Conservation (phyloP, 2,113 vertebrate genomes). For the Aepyceros melampus region DNA sequence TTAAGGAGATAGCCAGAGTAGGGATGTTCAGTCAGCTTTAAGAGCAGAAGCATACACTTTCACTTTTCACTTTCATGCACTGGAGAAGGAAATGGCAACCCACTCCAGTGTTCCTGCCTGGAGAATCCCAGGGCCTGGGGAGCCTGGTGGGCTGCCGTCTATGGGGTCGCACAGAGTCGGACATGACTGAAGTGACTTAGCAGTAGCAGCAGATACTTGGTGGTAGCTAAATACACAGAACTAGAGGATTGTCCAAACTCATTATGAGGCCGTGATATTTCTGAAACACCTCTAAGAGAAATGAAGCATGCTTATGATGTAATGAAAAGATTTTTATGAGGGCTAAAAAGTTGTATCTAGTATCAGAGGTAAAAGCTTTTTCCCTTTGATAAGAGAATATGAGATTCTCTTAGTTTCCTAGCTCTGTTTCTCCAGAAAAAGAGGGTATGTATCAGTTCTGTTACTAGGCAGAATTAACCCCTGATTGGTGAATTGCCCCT, state of each 20-base stretch:
- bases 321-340: neutral
- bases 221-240: neutral
- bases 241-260: neutral
- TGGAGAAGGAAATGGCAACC: no score
- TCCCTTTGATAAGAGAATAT: neutral
- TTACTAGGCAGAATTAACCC: neutral
- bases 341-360: neutral
- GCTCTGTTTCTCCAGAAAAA: neutral
- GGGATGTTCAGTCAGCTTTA: neutral
- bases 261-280: neutral
- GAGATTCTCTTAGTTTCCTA: neutral
- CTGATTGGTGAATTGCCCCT: neutral
- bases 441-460: neutral
- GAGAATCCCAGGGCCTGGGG: no score
- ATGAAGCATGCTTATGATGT: neutral
- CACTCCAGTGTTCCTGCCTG: no score
- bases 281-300: neutral
- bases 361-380: neutral
- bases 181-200: no score
- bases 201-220: neutral
- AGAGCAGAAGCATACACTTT: neutral
- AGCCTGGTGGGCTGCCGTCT: no score
- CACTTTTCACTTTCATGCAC: no score
- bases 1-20: neutral
- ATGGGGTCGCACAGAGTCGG: no score